Evolutionary conservation across 2,888 invertebrate species (phyloP), one percentile per base, ranked within the genome.

Genomic region (Tenodera sinensis): DNA sequence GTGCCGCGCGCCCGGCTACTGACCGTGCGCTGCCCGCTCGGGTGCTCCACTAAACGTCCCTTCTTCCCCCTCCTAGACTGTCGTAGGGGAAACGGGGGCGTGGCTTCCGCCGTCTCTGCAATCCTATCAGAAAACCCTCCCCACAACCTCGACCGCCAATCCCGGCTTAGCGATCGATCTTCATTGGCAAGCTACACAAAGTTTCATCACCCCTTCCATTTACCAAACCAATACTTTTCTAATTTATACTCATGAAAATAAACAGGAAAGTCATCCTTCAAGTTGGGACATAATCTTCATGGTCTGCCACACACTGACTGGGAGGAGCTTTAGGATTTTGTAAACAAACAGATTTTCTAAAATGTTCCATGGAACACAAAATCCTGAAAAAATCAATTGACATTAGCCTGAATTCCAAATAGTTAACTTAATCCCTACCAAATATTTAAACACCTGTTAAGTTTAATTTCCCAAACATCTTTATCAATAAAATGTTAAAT

Each of bases 41-140:
- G 86, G 81, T 28, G 42, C n/a, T 28, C 88, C 88, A 25, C 27
- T 86, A 28, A 34, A 28, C n/a, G 27, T 87, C 87, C 28, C 87
- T 34, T 28, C 25, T 71, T 81, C 87, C 71, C 87, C 20, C 87
- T 20, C 87, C 81, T 14, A 28, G 14, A 28, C 42, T 20, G 28
- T 8, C 28, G 84, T 84, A 88, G 83, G 83, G 84, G 71, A 83
- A 54, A 47, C 28, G 85, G 88, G 83, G 88, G 88, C 88, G 88
- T 88, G 88, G 88, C 88, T 82, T 47, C 15, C 88, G 28, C 2
- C 83, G 42, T 28, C 83, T n/a, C 83, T 85, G 42, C 88, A 88
- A 88, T 88, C 88, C 88, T 88, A 88, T 88, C 88, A 88, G 85
- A 85, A 85, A 85, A 83, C 85, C 82, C 82, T 88, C 85, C 85